These are phyloP conservation scores for Lysandra coridon DNA, from an alignment of 2,888 invertebrate genomes.

Conservation along the genomic window DNA sequence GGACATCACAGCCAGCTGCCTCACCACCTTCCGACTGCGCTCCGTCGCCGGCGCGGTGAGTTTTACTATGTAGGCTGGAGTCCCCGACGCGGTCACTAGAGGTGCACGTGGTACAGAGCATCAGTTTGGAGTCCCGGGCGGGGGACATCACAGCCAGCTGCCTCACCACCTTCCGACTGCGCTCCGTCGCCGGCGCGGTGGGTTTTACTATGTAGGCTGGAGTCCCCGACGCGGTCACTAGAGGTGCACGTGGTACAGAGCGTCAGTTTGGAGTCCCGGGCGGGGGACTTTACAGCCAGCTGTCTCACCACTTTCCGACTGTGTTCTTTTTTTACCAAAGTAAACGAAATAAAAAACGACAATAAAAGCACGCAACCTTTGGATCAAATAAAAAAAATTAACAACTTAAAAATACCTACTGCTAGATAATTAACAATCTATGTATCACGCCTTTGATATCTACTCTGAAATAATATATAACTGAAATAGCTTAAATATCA, in stretches of 20 bases:
- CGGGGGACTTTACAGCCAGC: too few species aligned
- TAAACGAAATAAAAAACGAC: neutral
- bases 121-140: too few species aligned
- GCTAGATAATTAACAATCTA: neutral
- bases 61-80: constrained; percentile 27
- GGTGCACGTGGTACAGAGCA: too few species aligned
- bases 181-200: constrained; percentile 85
- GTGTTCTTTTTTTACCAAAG: neutral
- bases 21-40: constrained; percentile 89
- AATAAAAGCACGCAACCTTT: neutral
- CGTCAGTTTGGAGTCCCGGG: too few species aligned
- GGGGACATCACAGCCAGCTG: too few species aligned
- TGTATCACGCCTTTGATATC: neutral
- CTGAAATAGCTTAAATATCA: neutral
- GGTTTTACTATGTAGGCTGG: constrained; percentile 32
- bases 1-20: constrained; percentile 89
- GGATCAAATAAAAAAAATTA: neutral
- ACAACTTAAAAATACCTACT: neutral
- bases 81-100: too few species aligned
- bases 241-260: too few species aligned
- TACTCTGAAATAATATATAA: too few species aligned
- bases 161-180: too few species aligned
- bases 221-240: too few species aligned
- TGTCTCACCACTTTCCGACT: too few species aligned
- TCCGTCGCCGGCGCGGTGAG: constrained; percentile 88